Evolutionary conservation across 2,113 vertebrate species (phyloP), one percentile per base, ranked within the genome.

Genomic region (Podarcis muralis): DNA sequence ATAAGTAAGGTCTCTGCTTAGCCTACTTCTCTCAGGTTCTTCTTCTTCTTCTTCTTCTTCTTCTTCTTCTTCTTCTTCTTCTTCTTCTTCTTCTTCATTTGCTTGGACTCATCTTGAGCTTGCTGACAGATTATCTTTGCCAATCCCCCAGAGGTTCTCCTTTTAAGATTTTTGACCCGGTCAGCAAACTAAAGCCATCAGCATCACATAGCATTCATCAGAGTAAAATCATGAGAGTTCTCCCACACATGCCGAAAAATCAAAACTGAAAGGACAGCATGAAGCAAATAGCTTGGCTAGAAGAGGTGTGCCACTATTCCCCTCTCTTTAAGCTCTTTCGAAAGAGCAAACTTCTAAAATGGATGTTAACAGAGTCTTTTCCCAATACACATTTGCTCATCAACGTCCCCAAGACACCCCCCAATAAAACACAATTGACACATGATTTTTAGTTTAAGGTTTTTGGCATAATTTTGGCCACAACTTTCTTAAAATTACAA

Each of bases 201-300:
- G 84, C 91, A 90, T 95, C 94, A 92, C 95, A 88, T 95, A 94
- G 95, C 95, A 95, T 96, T 96, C 96, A 96, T 96, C 96, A 96
- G 93, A 95, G 92, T 85, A 94, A 97, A 97, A 97, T 97, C 96
- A 96, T 69, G 96, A 86, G 88, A 95, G 93, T 95, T 91, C 18
- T 91, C 30, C n/a, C 20, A 20, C 48, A n/a, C 2, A 30, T 13
- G 20, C 53, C 6, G 2, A 18, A 81, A 75, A 20, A 35, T 37
- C 71, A 74, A n/a, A 13, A n/a, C 15, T 8, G 91, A 94, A 92
- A 92, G 85, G 84, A 87, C 74, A 93, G 90, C 91, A 65, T 87
- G 80, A 91, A 95, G 90, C 92, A 92, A 95, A 97, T 96, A 96
- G 96, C 76, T 62, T 18, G 3, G 96, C 92, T 81, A 76, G 90